Percentiles rank a stretch among this genome's conserved stretches.
phyloP scores from a whole-genome alignment of 1,140 invertebrate genomes.

The Neocloeon triangulifer region DNA sequence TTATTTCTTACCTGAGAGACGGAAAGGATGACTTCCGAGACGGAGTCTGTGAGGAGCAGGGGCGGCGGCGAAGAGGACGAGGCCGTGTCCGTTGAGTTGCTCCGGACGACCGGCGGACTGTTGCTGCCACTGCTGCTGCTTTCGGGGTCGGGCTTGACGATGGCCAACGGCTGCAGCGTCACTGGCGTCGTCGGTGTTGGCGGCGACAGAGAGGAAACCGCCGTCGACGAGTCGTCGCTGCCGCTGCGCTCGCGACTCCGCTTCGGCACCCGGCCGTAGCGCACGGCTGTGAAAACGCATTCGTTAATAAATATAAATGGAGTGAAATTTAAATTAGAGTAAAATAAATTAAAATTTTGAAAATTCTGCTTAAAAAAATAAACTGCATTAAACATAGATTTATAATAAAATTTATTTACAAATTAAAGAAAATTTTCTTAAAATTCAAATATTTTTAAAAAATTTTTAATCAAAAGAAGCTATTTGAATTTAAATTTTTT shows the following conservation, averaged over 20 bases:
- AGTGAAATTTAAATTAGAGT: too few relatives aligned
- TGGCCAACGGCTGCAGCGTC: conserved; percentile 21
- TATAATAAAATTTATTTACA: too few relatives aligned
- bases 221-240: conserved; percentile 11
- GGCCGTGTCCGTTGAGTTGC: background rate
- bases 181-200: conserved; percentile 17
- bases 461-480: too few relatives aligned
- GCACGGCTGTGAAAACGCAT: conserved; percentile 70
- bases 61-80: background rate
- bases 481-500: too few relatives aligned
- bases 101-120: background rate
- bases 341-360: too few relatives aligned
- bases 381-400: too few relatives aligned
- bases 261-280: conserved; percentile 89
- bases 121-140: conserved; percentile 20
- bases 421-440: too few relatives aligned
- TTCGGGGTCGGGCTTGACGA: conserved; percentile 17
- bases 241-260: conserved; percentile 59
- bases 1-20: too few relatives aligned
- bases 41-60: conserved; percentile 16
- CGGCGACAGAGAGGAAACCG: conserved; percentile 13
- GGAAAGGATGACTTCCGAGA: conserved; percentile 61
- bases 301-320: too few relatives aligned
- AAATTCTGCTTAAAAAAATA: too few relatives aligned
- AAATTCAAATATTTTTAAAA: too few relatives aligned